Conservation (phyloP, 37 sponge, comb jelly and placozoan genomes). For the Geodia barretti region DNA sequence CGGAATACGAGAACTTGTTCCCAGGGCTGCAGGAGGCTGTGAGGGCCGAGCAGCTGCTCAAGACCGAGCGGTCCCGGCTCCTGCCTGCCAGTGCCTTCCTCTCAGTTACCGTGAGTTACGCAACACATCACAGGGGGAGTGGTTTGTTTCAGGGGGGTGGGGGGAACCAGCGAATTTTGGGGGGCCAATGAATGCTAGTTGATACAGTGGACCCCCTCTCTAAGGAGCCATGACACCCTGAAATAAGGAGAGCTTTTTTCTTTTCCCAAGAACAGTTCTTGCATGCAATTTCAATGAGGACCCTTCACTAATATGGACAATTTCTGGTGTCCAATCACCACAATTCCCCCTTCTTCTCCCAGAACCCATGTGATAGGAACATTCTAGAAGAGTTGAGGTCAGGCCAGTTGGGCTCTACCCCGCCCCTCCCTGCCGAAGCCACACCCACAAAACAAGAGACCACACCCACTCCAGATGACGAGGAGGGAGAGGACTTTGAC, state of each 20-base stretch:
- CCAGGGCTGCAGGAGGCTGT: constrained; percentile 81
- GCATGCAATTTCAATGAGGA: background rate
- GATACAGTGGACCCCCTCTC: too few species aligned
- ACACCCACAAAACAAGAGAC: background rate
- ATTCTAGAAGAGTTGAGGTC: constrained; percentile 52
- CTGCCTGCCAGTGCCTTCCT: constrained; percentile 58
- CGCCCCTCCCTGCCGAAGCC: background rate
- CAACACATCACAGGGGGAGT: background rate
- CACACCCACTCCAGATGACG: background rate
- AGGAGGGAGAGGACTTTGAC: constrained; percentile 34
- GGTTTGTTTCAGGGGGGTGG: background rate
- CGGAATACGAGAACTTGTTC: constrained; percentile 92
- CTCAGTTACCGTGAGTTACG: constrained; percentile 10
- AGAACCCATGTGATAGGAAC: constrained; percentile 37
- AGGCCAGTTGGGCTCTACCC: background rate
- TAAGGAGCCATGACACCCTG: too few species aligned
- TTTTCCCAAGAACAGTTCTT: background rate
- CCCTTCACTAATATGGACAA: background rate
- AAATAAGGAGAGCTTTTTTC: too few species aligned
- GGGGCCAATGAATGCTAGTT: background rate
- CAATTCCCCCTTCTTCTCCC: background rate
- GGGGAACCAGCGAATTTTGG: background rate
- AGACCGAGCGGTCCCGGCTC: constrained; percentile 49
- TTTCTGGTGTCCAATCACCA: background rate
- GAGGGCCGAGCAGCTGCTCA: constrained; percentile 67